Evolutionary conservation across 2,888 invertebrate species (phyloP).

Genomic region (Pyrgus malvae): DNA sequence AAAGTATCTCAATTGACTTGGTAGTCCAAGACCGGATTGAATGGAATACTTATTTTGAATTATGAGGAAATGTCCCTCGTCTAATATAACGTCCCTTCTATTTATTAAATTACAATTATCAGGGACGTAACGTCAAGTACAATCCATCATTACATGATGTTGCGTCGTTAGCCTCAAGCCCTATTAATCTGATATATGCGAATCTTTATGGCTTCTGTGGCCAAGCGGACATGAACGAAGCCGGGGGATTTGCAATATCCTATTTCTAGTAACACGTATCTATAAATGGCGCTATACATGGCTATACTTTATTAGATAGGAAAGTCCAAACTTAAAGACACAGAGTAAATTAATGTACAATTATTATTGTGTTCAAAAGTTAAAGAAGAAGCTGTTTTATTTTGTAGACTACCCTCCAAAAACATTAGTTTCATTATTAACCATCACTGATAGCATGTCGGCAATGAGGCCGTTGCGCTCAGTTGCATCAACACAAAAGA

Average conservation of each 20-base stretch:
- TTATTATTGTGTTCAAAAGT: no score
- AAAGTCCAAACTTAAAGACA: no score
- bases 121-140: conserved; percentile 14
- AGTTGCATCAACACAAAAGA: conserved; percentile 1
- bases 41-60: no score
- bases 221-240: conserved; percentile 32
- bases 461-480: conserved; percentile 1
- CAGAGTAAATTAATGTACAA: no score
- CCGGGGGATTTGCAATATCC: conserved; percentile 43
- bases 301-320: no score
- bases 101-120: neutral
- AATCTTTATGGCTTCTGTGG: conserved; percentile 58
- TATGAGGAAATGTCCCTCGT: no score
- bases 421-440: no score
- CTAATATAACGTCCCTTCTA: neutral
- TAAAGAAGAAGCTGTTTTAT: no score
- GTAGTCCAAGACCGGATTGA: no score
- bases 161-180: conserved; percentile 32
- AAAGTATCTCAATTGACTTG: no score
- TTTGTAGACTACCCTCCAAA: no score
- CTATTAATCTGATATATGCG: conserved; percentile 58
- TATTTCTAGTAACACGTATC: conserved; percentile 11
- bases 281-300: conserved; percentile 1
- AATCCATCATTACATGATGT: conserved; percentile 13
- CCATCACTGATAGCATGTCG: neutral